These are phyloP conservation scores for Xenops minutus DNA, from an alignment of 2,797 vertebrate genomes.

Conservation along the genomic window DNA sequence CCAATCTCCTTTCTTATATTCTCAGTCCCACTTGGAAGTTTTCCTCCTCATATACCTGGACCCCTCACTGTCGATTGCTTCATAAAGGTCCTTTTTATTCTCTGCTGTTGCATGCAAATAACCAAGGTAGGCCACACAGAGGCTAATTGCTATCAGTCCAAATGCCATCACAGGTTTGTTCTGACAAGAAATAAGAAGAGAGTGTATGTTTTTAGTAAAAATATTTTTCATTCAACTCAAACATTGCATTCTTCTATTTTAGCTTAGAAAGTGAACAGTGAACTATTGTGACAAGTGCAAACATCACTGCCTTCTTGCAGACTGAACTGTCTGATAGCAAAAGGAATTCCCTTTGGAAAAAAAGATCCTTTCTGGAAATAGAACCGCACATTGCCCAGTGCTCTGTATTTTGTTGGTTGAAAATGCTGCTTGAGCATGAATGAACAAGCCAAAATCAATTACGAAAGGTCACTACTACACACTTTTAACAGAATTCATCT, in stretches of 20 bases:
- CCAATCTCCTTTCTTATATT: neutral
- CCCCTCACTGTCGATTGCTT: slow-evolving; percentile 88
- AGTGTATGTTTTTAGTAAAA: neutral
- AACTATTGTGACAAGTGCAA: neutral
- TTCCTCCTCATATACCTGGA: slow-evolving; percentile 85
- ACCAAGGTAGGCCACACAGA: slow-evolving; percentile 92
- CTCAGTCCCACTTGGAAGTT: slow-evolving; percentile 93
- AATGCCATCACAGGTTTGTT: slow-evolving; percentile 94
- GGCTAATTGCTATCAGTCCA: slow-evolving; percentile 84
- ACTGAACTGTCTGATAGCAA: neutral
- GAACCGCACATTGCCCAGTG: neutral
- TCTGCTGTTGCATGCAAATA: slow-evolving; percentile 89
- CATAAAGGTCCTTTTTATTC: slow-evolving; percentile 87
- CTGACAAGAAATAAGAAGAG: slow-evolving; percentile 71
- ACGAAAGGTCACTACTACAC: neutral
- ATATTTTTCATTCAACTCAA: neutral
- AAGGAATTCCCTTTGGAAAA: neutral
- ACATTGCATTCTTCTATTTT: neutral
- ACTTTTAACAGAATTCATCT: neutral
- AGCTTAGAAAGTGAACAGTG: neutral
- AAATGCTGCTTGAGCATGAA: neutral
- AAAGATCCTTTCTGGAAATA: neutral
- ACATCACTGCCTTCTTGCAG: neutral
- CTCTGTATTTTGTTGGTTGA: neutral
- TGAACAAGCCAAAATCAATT: neutral